Evolutionary conservation across 2,888 invertebrate species (phyloP).

Genomic region (Drosophila recens): DNA sequence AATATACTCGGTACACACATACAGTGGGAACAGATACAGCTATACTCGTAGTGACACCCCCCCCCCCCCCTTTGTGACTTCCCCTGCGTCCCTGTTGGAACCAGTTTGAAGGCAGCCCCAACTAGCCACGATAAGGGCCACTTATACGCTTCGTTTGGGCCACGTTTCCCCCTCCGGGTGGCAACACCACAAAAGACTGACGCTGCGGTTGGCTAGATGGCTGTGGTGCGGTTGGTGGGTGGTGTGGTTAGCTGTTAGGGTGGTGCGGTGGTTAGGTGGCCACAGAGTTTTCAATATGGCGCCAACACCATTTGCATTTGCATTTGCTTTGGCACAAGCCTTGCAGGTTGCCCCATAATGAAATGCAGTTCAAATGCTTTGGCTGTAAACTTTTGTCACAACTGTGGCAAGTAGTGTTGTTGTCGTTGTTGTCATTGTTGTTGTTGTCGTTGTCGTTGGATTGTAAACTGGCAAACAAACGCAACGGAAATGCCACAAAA

Average conservation of each 20-base stretch:
- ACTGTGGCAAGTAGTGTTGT: background rate
- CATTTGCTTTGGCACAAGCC: conserved; percentile 55
- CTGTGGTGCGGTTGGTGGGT: background rate
- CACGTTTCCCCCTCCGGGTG: conserved; percentile 13
- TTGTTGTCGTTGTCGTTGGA: conserved; percentile 28
- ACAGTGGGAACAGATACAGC: conserved; percentile 10
- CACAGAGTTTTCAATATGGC: conserved; percentile 78
- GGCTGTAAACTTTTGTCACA: conserved; percentile 76
- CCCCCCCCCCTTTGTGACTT: no score
- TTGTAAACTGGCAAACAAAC: conserved; percentile 76
- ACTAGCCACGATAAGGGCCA: conserved; percentile 72
- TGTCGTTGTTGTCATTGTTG: background rate
- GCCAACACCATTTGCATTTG: conserved; percentile 79
- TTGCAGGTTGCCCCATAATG: conserved; percentile 62
- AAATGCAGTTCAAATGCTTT: conserved; percentile 80
- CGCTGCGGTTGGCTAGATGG: conserved; percentile 52
- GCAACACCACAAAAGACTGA: conserved; percentile 70
- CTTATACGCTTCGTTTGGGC: conserved; percentile 76
- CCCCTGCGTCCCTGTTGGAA: background rate
- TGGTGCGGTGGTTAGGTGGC: conserved; percentile 9
- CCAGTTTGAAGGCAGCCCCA: conserved; percentile 5
- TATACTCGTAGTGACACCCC: background rate
- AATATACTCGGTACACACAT: conserved; percentile 40
- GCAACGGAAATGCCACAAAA: conserved; percentile 79
- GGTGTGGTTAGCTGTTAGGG: conserved; percentile 1